A percentile compares a stretch with the other conserved stretches of the same genome.
Evolutionary conservation across 2,888 invertebrate species (phyloP).

Genomic region (Diarsia brunnea): DNA sequence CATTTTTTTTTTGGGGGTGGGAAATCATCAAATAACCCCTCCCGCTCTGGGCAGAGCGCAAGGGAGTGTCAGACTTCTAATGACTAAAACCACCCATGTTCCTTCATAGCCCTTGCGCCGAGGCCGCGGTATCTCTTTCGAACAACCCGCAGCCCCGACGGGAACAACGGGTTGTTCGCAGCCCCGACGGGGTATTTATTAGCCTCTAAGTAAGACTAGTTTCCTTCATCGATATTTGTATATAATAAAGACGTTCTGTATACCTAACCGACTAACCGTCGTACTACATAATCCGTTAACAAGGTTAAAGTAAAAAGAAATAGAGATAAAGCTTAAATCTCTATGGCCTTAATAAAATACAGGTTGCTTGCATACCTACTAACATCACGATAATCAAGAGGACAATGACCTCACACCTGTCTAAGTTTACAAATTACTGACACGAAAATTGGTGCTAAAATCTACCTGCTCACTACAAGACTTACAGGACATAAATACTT

Average conservation of each 20-base stretch:
- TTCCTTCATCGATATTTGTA: not conserved
- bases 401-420: conserved; percentile 28
- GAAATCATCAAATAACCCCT: too few relatives aligned
- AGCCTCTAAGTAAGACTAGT: conserved; percentile 6
- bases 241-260: not conserved
- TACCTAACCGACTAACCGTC: not conserved
- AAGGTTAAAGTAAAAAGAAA: conserved; percentile 1
- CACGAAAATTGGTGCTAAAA: not conserved
- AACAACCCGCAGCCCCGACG: too few relatives aligned
- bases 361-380: conserved; percentile 12
- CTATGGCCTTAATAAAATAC: conserved; percentile 8
- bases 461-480: not conserved
- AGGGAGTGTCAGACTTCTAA: too few relatives aligned
- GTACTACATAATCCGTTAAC: not conserved
- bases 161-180: too few relatives aligned
- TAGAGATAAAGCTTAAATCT: conserved; percentile 3
- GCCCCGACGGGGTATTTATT: too few relatives aligned
- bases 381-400: conserved; percentile 11
- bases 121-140: too few relatives aligned
- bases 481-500: conserved; percentile 2
- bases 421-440: conserved; percentile 8
- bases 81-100: too few relatives aligned
- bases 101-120: too few relatives aligned
- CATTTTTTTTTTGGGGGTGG: too few relatives aligned
- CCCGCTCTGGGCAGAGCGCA: too few relatives aligned